Percentiles rank a stretch among this genome's conserved stretches.
phyloP scores from a whole-genome alignment of 2,888 invertebrate species.

The Oscheius sp. region DNA sequence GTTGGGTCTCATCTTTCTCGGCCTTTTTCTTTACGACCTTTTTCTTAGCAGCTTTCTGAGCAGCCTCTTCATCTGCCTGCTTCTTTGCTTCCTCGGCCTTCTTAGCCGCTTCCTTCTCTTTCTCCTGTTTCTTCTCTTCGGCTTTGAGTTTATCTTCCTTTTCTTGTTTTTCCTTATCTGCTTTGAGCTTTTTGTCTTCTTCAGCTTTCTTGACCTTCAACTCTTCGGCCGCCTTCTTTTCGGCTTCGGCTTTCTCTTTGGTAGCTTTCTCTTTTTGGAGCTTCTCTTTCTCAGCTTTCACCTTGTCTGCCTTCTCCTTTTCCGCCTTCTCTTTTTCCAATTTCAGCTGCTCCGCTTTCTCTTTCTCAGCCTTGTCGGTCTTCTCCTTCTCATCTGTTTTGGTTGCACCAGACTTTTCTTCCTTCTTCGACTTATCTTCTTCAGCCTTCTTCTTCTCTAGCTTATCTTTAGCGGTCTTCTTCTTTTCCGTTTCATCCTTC shows the following conservation, averaged over 20 bases:
- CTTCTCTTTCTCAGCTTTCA: constrained; percentile 29
- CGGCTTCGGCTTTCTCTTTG: constrained; percentile 8
- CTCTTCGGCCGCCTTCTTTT: neutral
- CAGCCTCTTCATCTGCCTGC: constrained; percentile 18
- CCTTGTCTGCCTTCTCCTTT: constrained; percentile 5
- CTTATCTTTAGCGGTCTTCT: neutral
- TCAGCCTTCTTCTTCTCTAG: constrained; percentile 23
- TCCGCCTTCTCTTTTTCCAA: neutral
- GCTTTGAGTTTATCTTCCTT: neutral
- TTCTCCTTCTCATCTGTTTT: constrained; percentile 12
- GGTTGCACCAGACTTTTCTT: constrained; percentile 8
- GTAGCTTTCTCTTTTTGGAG: constrained; percentile 26
- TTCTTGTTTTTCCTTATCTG: constrained; percentile 8
- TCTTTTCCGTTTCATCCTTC: neutral
- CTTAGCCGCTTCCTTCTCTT: constrained; percentile 24
- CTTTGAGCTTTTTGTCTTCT: constrained; percentile 32
- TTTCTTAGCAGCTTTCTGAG: constrained; percentile 10
- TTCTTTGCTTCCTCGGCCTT: constrained; percentile 17
- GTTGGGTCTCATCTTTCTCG: constrained; percentile 16
- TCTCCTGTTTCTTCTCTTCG: constrained; percentile 13
- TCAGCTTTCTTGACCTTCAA: neutral
- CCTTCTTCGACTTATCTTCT: neutral
- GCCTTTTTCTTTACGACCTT: constrained; percentile 26
- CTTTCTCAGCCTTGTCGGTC: constrained; percentile 26
- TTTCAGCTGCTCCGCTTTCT: constrained; percentile 10